A percentile compares a stretch with the other conserved stretches of the same genome.
These are phyloP conservation scores for Philypnodon macrostomus DNA, from an alignment of 2,797 vertebrate species.

Conservation along the genomic window DNA sequence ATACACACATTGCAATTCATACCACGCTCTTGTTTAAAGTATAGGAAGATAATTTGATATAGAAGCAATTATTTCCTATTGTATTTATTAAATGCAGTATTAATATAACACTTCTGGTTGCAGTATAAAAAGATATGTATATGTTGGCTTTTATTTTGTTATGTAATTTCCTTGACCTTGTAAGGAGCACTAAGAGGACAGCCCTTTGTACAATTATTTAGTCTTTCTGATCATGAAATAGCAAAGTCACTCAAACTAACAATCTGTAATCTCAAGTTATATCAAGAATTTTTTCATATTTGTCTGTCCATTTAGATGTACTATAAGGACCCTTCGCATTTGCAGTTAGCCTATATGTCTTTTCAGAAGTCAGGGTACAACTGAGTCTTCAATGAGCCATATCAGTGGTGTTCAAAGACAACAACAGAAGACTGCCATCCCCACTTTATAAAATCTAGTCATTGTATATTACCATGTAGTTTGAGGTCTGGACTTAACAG, in stretches of 20 bases:
- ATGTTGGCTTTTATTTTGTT: constrained; percentile 51
- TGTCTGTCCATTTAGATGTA: neutral
- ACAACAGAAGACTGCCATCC: constrained; percentile 49
- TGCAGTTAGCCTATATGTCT: constrained; percentile 42
- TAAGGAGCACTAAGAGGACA: constrained; percentile 42
- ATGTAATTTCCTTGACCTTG: constrained; percentile 43
- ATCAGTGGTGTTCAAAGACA: constrained; percentile 52
- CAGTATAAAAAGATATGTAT: constrained; percentile 44
- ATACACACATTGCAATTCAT: constrained; percentile 47
- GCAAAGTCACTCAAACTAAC: constrained; percentile 37
- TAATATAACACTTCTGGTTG: constrained; percentile 44
- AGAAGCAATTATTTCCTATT: constrained; percentile 47
- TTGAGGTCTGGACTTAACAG: constrained; percentile 53
- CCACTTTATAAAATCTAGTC: constrained; percentile 44
- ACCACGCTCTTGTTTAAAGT: constrained; percentile 52
- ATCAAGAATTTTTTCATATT: constrained; percentile 5
- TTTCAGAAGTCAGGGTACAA: constrained; percentile 63
- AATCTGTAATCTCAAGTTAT: constrained; percentile 36
- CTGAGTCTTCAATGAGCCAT: constrained; percentile 58
- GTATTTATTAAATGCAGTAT: constrained; percentile 69
- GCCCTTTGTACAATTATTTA: constrained; percentile 27
- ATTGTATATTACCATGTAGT: constrained; percentile 72
- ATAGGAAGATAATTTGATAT: constrained; percentile 53
- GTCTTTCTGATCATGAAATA: constrained; percentile 23
- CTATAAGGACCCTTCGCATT: constrained; percentile 33